Evolutionary conservation across 2,888 invertebrate species (phyloP).

Genomic region (Mactromeris polynyma): DNA sequence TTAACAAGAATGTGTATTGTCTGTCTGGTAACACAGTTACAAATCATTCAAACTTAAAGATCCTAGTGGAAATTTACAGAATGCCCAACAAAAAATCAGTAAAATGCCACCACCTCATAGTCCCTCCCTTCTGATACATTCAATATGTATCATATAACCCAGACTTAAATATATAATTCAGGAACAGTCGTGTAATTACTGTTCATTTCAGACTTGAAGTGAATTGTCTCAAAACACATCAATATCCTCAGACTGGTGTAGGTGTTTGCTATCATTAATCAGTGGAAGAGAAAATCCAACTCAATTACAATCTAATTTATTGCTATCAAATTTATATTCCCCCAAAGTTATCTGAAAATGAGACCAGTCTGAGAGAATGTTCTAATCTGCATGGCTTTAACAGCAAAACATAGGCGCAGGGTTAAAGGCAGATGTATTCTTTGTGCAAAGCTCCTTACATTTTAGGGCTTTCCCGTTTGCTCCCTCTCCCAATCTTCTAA

Average conservation of each 20-base stretch:
- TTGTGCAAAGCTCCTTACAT: no score
- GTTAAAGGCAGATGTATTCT: no score
- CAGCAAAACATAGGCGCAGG: no score
- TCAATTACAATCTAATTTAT: constrained; percentile 3
- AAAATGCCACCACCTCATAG: not conserved
- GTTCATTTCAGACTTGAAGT: not conserved
- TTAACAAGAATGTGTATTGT: no score
- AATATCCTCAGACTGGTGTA: not conserved
- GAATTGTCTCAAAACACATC: not conserved
- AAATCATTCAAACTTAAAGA: no score
- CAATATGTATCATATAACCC: not conserved
- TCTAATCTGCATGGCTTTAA: no score
- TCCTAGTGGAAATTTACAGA: no score
- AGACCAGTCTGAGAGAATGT: no score
- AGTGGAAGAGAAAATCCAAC: not conserved
- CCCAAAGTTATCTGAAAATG: not conserved
- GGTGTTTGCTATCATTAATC: not conserved
- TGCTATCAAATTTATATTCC: not conserved
- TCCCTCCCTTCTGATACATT: not conserved
- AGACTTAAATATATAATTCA: not conserved
- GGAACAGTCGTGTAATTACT: not conserved
- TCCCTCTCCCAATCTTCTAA: no score
- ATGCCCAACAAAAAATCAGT: not conserved
- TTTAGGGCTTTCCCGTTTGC: no score
- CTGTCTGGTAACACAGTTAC: no score